A percentile compares a stretch with the other conserved stretches of the same genome.
phyloP scores from a whole-genome alignment of 2,888 invertebrate genomes.

The Subacronicta megacephala region DNA sequence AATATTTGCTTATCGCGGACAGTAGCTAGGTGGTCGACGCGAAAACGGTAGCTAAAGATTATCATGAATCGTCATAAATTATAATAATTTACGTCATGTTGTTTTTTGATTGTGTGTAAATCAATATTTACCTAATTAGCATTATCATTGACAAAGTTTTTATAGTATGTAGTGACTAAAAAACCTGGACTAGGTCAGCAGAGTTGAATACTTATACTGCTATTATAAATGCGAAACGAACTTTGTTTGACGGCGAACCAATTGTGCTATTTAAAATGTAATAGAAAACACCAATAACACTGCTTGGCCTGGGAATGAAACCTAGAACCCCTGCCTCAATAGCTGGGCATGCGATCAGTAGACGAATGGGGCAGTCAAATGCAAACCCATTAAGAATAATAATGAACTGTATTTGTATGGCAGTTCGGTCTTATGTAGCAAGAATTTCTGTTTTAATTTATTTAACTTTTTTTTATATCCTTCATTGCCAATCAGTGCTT shows the following conservation, averaged over 20 bases:
- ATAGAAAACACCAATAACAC: too few species aligned
- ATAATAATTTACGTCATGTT: neutral
- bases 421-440: too few species aligned
- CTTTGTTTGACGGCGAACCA: too few species aligned
- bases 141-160: neutral
- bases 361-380: too few species aligned
- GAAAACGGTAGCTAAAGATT: constrained; percentile 19
- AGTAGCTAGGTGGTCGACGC: constrained; percentile 7
- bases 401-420: too few species aligned
- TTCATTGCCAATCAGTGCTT: neutral
- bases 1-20: constrained; percentile 35
- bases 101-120: neutral
- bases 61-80: constrained; percentile 1
- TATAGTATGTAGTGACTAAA: neutral
- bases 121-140: constrained; percentile 1
- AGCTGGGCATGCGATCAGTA: too few species aligned
- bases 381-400: too few species aligned
- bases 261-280: too few species aligned
- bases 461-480: constrained; percentile 2
- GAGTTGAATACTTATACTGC: too few species aligned
- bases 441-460: neutral
- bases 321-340: too few species aligned
- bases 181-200: neutral
- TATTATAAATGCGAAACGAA: too few species aligned
- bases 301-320: too few species aligned